phyloP scores from a whole-genome alignment of 2,113 vertebrate genomes.

The Leptobrachium leishanense region DNA sequence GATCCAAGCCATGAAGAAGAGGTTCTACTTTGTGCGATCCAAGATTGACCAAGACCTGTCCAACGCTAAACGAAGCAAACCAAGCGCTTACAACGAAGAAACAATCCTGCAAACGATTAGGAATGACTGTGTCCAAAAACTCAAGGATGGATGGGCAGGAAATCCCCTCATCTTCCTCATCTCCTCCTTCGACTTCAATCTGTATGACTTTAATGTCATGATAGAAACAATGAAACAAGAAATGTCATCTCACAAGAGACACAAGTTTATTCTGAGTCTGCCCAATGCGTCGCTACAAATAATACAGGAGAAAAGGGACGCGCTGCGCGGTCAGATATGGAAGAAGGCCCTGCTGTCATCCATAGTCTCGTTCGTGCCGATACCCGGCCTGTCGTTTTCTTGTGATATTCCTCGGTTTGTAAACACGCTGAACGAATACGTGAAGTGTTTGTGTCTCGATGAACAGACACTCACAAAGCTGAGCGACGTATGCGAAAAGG shows the following conservation, averaged over 20 bases:
- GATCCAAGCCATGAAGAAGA: constrained; percentile 49
- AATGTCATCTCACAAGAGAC: constrained; percentile 51
- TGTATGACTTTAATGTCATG: constrained; percentile 54
- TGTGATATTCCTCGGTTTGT: no score
- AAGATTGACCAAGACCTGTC: constrained; percentile 57
- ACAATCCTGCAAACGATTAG: constrained; percentile 46
- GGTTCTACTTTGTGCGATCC: constrained; percentile 55
- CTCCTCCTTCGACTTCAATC: constrained; percentile 46
- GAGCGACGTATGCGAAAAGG: not conserved
- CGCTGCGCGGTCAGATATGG: not conserved
- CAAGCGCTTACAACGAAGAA: constrained; percentile 7
- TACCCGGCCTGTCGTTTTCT: not conserved
- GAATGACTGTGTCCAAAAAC: constrained; percentile 39
- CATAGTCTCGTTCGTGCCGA: not conserved
- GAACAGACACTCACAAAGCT: not conserved
- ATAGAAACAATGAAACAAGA: constrained; percentile 45
- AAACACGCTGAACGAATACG: not conserved
- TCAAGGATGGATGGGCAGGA: constrained; percentile 29
- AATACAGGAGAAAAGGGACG: constrained; percentile 36
- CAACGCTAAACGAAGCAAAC: not conserved
- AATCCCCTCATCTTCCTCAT: constrained; percentile 52
- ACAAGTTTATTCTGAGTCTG: constrained; percentile 49
- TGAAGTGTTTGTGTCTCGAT: not conserved
- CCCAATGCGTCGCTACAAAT: constrained; percentile 28
- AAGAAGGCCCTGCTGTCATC: not conserved